Evolutionary conservation across 2,113 vertebrate genomes (phyloP), one percentile per base, ranked within the genome.

Genomic region (Chinchilla lanigera): DNA sequence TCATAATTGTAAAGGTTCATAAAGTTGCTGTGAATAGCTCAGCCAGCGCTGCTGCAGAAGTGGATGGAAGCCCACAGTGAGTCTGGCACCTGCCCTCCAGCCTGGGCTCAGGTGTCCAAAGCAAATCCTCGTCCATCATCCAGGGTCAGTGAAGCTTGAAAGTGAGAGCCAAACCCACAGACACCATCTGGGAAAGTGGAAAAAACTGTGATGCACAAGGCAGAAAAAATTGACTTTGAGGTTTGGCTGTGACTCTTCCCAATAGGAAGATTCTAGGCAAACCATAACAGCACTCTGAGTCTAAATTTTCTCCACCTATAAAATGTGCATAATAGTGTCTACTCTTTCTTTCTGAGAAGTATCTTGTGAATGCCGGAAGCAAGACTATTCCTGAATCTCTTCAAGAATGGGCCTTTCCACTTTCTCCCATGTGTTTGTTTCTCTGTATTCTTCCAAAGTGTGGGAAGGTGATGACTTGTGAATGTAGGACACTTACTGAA

Each of bases 91-190:
- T 80, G 41, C 1, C 44, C 44, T 56, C 75, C 50, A 61, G 78
- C 85, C 69, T 47, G 47, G 47, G 35, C 90, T 95, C 81, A 75
- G 71, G 90, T 86, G 86, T 85, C 92, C 94, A 95, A 26, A 94
- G 52, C 73, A 93, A 82, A 94, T 84, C 52, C 67, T 83, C 4
- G 0, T 92, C 58, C 94, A 90, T 97, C 97, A 95, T 41, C 52
- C 56, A 81, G 85, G 89, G 92, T 92, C 95, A 95, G 30, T 83
- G 96, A 97, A 96, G 97, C 95, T 85, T 96, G 90, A 94, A 97
- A 85, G 77, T 96, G 85, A 96, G 90, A 96, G 61, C 63, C 81
- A 65, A 96, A 26, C 38, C 80, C 58, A 87, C 38, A 93, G 92
- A 92, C 58, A 87, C 92, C 96, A 97, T 97, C 92, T 95, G 96